These are phyloP conservation scores for Sebastes elongatus DNA, from an alignment of 2,797 vertebrate genomes.

Conservation along the genomic window DNA sequence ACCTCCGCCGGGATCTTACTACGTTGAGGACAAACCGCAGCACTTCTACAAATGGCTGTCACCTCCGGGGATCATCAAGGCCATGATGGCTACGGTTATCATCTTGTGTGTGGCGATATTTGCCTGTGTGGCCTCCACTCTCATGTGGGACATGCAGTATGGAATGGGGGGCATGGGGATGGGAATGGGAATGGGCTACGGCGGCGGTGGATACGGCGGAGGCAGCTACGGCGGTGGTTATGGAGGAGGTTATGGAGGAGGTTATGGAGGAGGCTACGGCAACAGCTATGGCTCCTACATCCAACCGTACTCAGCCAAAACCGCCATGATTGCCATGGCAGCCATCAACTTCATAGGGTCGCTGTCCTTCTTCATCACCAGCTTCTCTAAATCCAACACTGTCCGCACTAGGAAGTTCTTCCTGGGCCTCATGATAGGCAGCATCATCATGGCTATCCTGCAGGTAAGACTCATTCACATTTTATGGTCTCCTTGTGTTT, in stretches of 20 bases:
- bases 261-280: constrained; percentile 49
- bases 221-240: constrained; percentile 46
- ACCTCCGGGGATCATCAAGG: constrained; percentile 85
- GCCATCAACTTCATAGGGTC: constrained; percentile 86
- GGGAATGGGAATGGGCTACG: constrained; percentile 67
- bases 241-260: constrained; percentile 29
- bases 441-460: constrained; percentile 80
- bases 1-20: constrained; percentile 83
- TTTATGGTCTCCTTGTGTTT: background rate
- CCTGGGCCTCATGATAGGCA: constrained; percentile 78
- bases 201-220: constrained; percentile 47
- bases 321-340: constrained; percentile 89
- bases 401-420: constrained; percentile 85
- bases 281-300: constrained; percentile 74
- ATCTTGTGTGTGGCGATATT: constrained; percentile 88
- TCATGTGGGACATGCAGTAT: constrained; percentile 91
- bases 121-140: constrained; percentile 91
- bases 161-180: constrained; percentile 50
- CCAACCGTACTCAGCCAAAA: constrained; percentile 88
- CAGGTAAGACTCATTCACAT: constrained; percentile 61
- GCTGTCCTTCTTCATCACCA: constrained; percentile 82
- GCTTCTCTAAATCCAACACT: constrained; percentile 78
- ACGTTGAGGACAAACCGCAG: constrained; percentile 83
- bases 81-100: constrained; percentile 77
- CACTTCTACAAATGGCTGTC: constrained; percentile 90